These are phyloP conservation scores for Galemys pyrenaicus DNA, from an alignment of 2,113 vertebrate genomes.

Conservation along the genomic window DNA sequence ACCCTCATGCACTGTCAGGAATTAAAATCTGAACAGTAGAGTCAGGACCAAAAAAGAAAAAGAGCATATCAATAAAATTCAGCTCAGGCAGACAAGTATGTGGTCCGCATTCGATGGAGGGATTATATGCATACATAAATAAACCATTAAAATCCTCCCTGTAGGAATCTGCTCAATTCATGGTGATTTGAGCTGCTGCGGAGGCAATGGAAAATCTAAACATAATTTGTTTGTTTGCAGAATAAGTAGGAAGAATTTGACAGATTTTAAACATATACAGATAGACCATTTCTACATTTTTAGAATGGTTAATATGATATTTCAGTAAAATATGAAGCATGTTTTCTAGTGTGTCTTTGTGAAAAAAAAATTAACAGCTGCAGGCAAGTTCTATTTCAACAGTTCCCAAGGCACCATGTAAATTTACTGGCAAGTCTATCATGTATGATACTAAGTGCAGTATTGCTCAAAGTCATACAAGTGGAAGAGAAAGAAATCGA, in stretches of 20 bases:
- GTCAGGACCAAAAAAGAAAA: conserved; percentile 38
- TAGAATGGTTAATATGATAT: background rate
- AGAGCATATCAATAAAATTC: conserved; percentile 64
- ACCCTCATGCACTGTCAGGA: conserved; percentile 11
- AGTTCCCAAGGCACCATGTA: background rate
- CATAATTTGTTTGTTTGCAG: conserved; percentile 42
- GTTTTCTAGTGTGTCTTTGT: conserved; percentile 25
- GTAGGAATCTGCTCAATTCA: conserved; percentile 45
- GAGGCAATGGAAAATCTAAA: conserved; percentile 63
- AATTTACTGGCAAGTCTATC: background rate
- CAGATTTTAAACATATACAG: conserved; percentile 31
- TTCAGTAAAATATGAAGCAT: background rate
- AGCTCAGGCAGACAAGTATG: conserved; percentile 44
- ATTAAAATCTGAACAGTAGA: conserved; percentile 59
- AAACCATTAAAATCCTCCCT: conserved; percentile 67
- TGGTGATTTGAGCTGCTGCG: background rate
- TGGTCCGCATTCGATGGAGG: conserved; percentile 17
- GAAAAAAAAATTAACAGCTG: background rate
- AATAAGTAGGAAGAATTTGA: conserved; percentile 37
- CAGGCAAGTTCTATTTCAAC: background rate
- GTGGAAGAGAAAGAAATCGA: background rate
- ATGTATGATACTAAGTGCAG: background rate
- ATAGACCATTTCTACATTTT: conserved; percentile 5
- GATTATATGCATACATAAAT: conserved; percentile 71
- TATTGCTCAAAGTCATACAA: background rate